phyloP scores from a whole-genome alignment of 2,113 vertebrate genomes.

The Takifugu bimaculatus region DNA sequence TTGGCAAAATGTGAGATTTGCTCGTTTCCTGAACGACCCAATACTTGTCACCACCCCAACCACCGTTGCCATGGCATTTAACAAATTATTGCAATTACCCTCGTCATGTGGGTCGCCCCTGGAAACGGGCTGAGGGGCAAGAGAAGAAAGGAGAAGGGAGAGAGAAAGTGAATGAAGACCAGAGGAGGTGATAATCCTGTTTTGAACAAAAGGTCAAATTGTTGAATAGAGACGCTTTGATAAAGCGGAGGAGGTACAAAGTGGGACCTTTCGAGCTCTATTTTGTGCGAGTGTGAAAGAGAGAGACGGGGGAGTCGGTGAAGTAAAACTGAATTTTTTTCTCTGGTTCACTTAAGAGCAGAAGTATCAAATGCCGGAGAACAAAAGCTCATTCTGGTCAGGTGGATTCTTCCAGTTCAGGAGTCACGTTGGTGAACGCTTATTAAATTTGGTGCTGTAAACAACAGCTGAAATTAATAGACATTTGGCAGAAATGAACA shows the following conservation, averaged over 20 bases:
- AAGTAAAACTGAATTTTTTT: constrained; percentile 46
- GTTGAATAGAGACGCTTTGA: constrained; percentile 99
- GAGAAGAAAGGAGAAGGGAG: constrained; percentile 83
- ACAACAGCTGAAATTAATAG: constrained; percentile 7
- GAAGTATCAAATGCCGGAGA: constrained; percentile 91
- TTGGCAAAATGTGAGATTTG: constrained; percentile 85
- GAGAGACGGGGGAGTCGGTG: constrained; percentile 20
- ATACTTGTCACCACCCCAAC: constrained; percentile 75
- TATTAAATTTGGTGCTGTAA: constrained; percentile 1
- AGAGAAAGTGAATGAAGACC: constrained; percentile 75
- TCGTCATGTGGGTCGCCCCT: constrained; percentile 98
- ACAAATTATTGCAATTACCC: constrained; percentile 99
- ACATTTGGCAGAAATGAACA: not conserved
- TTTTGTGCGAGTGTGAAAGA: constrained; percentile 20
- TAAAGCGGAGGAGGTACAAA: constrained; percentile 99
- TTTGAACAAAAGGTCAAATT: constrained; percentile 99
- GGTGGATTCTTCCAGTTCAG: constrained; percentile 47
- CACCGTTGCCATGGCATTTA: constrained; percentile 99
- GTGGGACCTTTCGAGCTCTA: constrained; percentile 81
- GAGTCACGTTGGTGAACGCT: constrained; percentile 24
- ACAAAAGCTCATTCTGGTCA: constrained; percentile 70
- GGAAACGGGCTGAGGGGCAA: constrained; percentile 88
- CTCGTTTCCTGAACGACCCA: constrained; percentile 58
- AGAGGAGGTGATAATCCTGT: constrained; percentile 97
- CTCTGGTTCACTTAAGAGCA: constrained; percentile 86